Conservation (phyloP, 1,140 invertebrate species). For the Sinonovacula constricta region DNA sequence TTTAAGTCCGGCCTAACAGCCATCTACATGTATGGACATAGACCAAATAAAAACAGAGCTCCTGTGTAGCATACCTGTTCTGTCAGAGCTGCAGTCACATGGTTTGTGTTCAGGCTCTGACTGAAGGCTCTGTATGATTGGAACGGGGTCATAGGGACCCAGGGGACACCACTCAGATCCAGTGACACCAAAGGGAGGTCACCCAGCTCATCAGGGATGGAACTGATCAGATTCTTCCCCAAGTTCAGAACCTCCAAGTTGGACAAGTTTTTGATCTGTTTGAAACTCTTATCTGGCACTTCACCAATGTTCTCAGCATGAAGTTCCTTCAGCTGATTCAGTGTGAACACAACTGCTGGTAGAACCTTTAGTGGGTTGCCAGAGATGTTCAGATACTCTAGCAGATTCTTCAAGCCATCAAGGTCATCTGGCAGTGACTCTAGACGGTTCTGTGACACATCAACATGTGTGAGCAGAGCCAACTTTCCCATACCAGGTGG, state of each 20-base stretch:
- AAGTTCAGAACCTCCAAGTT: conserved; percentile 16
- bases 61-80: no score
- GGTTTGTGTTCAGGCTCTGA: conserved; percentile 43
- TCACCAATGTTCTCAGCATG: conserved; percentile 66
- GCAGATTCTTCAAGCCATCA: conserved; percentile 25
- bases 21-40: no score
- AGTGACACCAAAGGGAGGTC: conserved; percentile 56
- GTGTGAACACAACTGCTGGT: conserved; percentile 51
- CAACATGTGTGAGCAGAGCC: conserved; percentile 23
- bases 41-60: no score
- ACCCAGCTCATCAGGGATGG: conserved; percentile 47
- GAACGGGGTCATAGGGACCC: conserved; percentile 36
- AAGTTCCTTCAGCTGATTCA: conserved; percentile 55
- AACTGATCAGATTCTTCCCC: conserved; percentile 13
- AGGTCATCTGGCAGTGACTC: conserved; percentile 46
- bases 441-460: conserved; percentile 55
- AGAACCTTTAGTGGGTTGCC: conserved; percentile 63
- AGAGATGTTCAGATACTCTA: conserved; percentile 57
- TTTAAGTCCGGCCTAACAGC: no score
- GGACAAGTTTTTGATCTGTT: conserved; percentile 49
- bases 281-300: conserved; percentile 50
- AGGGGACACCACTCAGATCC: conserved; percentile 62
- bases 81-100: conserved; percentile 45
- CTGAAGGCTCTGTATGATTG: conserved; percentile 49
- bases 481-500: conserved; percentile 41